A percentile compares a stretch with the other conserved stretches of the same genome.
phyloP scores from a whole-genome alignment of 2,797 vertebrate genomes.

The Gallinago nigripennis region DNA sequence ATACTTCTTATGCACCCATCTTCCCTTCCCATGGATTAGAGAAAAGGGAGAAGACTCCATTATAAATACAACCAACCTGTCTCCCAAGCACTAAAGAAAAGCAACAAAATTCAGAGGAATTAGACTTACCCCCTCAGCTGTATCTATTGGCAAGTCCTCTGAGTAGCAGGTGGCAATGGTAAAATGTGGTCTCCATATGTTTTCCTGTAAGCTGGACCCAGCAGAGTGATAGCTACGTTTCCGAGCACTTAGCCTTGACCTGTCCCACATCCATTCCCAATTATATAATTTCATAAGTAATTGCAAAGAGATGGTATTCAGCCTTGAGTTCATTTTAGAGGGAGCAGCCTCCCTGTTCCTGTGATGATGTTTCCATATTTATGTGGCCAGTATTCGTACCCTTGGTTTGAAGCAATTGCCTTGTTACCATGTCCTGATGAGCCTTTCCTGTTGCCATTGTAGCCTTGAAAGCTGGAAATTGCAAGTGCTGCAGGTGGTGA shows the following conservation, averaged over 20 bases:
- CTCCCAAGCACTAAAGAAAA: background rate
- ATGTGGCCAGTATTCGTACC: background rate
- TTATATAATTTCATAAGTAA: background rate
- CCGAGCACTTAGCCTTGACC: slow-evolving; percentile 6
- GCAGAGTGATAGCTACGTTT: background rate
- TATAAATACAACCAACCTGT: background rate
- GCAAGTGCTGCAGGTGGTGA: slow-evolving; percentile 41
- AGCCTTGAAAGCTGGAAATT: slow-evolving; percentile 45
- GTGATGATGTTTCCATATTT: background rate
- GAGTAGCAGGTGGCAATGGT: background rate
- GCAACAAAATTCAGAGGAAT: background rate
- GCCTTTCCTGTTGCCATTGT: background rate
- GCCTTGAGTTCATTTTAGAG: slow-evolving; percentile 17
- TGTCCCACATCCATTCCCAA: background rate
- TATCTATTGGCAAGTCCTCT: background rate
- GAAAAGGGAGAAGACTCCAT: background rate
- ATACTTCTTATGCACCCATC: background rate
- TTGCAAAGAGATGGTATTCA: background rate
- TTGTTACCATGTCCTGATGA: slow-evolving; percentile 21
- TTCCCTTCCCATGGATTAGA: background rate
- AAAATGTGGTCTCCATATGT: background rate
- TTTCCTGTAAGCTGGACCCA: background rate
- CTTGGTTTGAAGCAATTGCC: background rate
- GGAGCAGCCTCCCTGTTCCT: background rate
- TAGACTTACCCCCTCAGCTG: background rate